phyloP scores from a whole-genome alignment of 2,888 invertebrate species.

The Lampropteryx suffumata region DNA sequence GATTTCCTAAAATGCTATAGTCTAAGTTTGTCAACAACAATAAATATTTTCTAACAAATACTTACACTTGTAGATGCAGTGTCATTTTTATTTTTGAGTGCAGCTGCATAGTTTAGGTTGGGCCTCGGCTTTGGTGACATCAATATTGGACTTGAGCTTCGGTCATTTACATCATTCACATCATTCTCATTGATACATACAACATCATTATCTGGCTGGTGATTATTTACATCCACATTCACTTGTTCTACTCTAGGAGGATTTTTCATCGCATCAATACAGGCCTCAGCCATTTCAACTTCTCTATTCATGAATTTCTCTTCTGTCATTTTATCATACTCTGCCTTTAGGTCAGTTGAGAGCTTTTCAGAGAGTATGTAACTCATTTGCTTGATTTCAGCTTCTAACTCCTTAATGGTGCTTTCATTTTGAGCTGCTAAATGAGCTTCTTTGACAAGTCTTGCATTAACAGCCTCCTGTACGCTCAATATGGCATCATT shows the following conservation, averaged over 20 bases:
- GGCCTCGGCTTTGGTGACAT: constrained; percentile 48
- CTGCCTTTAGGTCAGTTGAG: constrained; percentile 53
- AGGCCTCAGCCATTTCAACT: constrained; percentile 69
- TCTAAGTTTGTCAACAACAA: no score
- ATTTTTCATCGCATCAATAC: constrained; percentile 63
- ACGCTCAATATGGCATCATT: constrained; percentile 71
- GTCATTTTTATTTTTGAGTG: constrained; percentile 57
- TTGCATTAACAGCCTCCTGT: constrained; percentile 69
- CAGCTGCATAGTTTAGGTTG: constrained; percentile 65
- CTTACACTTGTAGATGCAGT: constrained; percentile 67
- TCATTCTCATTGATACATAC: constrained; percentile 46
- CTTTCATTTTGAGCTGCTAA: constrained; percentile 69
- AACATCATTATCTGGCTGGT: constrained; percentile 47
- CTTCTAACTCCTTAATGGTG: constrained; percentile 68
- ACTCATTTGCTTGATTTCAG: constrained; percentile 75
- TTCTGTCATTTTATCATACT: constrained; percentile 56
- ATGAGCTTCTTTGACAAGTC: constrained; percentile 66
- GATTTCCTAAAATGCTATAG: no score
- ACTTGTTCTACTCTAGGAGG: constrained; percentile 57
- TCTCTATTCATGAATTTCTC: constrained; percentile 60
- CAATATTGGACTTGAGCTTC: constrained; percentile 53
- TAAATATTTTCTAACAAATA: constrained; percentile 28
- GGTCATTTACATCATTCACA: constrained; percentile 39
- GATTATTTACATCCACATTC: constrained; percentile 53
- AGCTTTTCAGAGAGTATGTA: constrained; percentile 70